These are phyloP conservation scores for Polymixis lichenea DNA, from an alignment of 2,888 invertebrate genomes.

Conservation along the genomic window DNA sequence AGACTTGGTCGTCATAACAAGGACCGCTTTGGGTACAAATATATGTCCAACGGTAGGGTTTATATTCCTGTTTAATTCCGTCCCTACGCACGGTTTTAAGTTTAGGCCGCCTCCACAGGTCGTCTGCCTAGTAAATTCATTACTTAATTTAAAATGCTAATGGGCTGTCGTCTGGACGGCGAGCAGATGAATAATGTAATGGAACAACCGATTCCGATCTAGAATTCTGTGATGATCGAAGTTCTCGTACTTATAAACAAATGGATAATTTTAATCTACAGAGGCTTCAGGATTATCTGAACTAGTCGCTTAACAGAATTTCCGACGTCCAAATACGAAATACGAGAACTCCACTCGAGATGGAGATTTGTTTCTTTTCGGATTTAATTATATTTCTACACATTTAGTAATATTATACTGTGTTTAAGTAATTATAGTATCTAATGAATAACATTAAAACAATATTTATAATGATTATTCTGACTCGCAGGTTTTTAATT, in stretches of 20 bases:
- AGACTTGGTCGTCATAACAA: not conserved
- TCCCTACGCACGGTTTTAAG: constrained; percentile 60
- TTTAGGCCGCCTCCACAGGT: constrained; percentile 70
- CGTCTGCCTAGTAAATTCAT: constrained; percentile 81
- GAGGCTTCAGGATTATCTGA: constrained; percentile 34
- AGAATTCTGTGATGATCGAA: constrained; percentile 76
- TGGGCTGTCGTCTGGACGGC: constrained; percentile 82
- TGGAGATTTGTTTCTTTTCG: not conserved
- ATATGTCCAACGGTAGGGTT: constrained; percentile 11
- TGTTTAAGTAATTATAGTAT: constrained; percentile 27
- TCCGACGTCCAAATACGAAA: constrained; percentile 12
- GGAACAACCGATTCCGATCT: constrained; percentile 81
- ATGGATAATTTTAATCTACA: constrained; percentile 37
- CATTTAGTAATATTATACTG: constrained; percentile 28
- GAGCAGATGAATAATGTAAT: constrained; percentile 82
- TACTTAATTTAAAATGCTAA: constrained; percentile 88
- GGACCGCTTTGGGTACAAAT: not conserved
- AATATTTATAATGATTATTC: constrained; percentile 37
- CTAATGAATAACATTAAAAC: constrained; percentile 43
- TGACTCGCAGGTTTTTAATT: constrained; percentile 40
- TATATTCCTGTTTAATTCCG: constrained; percentile 52
- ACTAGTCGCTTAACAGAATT: constrained; percentile 31
- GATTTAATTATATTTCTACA: constrained; percentile 20
- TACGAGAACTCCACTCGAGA: not conserved
- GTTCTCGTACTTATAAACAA: constrained; percentile 51